These are phyloP conservation scores for Sphaerophoria taeniata DNA, from an alignment of 2,888 invertebrate species.

Conservation along the genomic window DNA sequence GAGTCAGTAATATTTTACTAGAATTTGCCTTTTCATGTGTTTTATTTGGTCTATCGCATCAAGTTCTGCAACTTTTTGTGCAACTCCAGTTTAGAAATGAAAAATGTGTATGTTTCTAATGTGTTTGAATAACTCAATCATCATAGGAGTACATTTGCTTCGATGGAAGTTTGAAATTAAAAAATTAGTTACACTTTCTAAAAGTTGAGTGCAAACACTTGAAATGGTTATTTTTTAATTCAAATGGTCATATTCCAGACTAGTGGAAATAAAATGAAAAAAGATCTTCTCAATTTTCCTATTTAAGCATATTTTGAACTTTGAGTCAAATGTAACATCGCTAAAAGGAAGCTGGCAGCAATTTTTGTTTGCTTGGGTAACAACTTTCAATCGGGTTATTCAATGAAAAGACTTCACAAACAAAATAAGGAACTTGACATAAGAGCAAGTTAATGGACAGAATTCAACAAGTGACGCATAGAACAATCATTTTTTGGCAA, in stretches of 20 bases:
- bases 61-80: neutral
- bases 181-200: slow-evolving; percentile 50
- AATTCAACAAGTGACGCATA: too few species aligned
- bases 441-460: too few species aligned
- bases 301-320: too few species aligned
- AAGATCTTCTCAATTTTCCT: too few species aligned
- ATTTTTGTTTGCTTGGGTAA: too few species aligned
- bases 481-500: too few species aligned
- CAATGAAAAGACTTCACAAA: too few species aligned
- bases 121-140: neutral
- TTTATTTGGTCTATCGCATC: slow-evolving; percentile 2
- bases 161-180: neutral
- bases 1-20: neutral
- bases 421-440: too few species aligned
- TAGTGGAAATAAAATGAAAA: neutral
- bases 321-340: too few species aligned
- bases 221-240: slow-evolving; percentile 20
- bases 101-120: neutral
- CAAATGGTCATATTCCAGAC: slow-evolving; percentile 15
- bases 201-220: slow-evolving; percentile 66
- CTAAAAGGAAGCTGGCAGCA: too few species aligned
- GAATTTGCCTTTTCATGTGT: neutral
- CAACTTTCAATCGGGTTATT: too few species aligned
- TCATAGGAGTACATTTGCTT: neutral
- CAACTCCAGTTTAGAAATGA: neutral